A percentile compares a stretch with the other conserved stretches of the same genome.
Evolutionary conservation across 2,113 vertebrate species (phyloP).

Genomic region (Cacatua alba): DNA sequence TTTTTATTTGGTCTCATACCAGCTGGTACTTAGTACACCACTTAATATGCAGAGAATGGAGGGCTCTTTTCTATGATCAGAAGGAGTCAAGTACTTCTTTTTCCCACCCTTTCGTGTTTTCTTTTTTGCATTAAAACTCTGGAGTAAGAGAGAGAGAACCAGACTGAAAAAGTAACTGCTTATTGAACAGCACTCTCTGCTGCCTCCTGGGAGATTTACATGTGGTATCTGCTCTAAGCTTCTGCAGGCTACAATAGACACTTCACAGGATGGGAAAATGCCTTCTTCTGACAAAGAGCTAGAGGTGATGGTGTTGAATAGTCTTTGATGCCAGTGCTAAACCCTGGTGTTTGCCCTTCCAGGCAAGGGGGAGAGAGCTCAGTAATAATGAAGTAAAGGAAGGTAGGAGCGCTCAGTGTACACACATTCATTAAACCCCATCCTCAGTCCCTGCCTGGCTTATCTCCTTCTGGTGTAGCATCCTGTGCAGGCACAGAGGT

Average conservation of each 20-base stretch:
- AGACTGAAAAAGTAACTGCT: neutral
- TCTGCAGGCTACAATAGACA: neutral
- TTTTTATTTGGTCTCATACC: neutral
- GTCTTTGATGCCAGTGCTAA: neutral
- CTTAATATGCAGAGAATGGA: neutral
- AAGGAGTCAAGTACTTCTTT: neutral
- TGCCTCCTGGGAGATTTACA: constrained; percentile 23
- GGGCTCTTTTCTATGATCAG: neutral
- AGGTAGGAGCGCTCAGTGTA: neutral
- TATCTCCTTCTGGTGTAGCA: neutral
- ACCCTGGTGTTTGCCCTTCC: neutral
- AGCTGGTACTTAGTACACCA: neutral
- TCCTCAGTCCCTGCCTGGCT: neutral
- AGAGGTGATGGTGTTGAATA: neutral
- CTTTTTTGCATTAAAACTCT: neutral
- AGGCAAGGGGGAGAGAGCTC: neutral
- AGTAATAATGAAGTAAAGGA: neutral
- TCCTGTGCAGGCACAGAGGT: neutral
- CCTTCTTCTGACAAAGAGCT: neutral
- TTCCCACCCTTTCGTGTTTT: neutral
- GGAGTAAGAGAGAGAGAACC: neutral
- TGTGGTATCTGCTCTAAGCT: neutral
- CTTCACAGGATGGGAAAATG: neutral
- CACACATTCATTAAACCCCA: neutral
- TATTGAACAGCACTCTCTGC: constrained; percentile 59